A percentile compares a stretch with the other conserved stretches of the same genome.
Evolutionary conservation across 30 jellyfish, hydroid and myxozoan species (phyloP).

Genomic region (Morbakka virulenta): DNA sequence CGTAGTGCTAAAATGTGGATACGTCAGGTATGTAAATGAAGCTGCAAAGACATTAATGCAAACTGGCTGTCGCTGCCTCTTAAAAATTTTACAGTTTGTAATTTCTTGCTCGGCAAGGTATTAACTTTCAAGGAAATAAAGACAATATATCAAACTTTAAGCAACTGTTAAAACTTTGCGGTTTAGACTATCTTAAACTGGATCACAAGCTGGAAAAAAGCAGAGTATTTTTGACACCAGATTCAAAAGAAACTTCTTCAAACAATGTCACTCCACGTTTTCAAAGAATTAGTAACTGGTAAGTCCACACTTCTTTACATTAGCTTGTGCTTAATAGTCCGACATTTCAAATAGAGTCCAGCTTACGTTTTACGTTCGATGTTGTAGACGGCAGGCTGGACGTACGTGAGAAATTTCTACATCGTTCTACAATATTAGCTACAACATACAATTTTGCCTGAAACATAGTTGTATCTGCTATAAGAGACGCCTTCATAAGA

Average conservation of each 20-base stretch:
- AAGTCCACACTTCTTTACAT: too few relatives aligned
- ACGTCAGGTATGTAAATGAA: conserved; percentile 19
- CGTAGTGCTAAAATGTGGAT: conserved; percentile 45
- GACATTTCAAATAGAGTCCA: too few relatives aligned
- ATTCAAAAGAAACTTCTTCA: conserved; percentile 15
- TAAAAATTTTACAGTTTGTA: conserved; percentile 16
- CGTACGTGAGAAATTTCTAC: too few relatives aligned
- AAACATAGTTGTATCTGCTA: too few relatives aligned
- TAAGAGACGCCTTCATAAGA: too few relatives aligned
- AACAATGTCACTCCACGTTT: conserved; percentile 8
- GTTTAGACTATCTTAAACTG: conserved; percentile 3
- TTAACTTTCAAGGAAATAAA: conserved; percentile 31
- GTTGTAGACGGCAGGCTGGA: too few relatives aligned
- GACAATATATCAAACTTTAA: conserved; percentile 23
- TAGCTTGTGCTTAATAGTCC: too few relatives aligned
- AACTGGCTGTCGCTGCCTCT: conserved; percentile 25
- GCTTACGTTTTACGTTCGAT: too few relatives aligned
- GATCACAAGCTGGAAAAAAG: conserved; percentile 25
- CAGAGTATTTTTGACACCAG: conserved; percentile 2
- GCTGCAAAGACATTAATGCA: conserved; percentile 12
- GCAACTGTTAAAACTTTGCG: conserved; percentile 21
- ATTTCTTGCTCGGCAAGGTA: conserved; percentile 42
- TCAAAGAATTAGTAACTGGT: conserved; percentile 14
- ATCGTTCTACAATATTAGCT: too few relatives aligned
- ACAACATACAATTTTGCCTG: too few relatives aligned